Conservation (phyloP, 2,888 invertebrate genomes). For the Aelia acuminata region DNA sequence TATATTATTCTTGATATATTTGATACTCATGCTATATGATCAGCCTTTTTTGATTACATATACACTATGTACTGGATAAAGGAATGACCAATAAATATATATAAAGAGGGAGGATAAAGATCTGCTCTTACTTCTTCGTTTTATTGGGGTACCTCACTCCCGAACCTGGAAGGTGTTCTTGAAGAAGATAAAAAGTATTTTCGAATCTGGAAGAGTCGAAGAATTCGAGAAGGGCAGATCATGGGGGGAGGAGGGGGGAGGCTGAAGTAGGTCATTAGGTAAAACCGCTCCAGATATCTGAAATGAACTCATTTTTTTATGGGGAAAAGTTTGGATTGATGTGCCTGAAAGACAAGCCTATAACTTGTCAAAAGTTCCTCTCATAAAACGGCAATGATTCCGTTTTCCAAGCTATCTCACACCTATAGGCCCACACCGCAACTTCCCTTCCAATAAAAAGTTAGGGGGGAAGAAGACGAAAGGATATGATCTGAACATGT, state of each 20-base stretch:
- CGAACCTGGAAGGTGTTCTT: neutral
- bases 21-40: too few relatives aligned
- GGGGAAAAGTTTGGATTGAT: constrained; percentile 46
- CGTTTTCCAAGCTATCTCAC: constrained; percentile 53
- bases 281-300: constrained; percentile 46
- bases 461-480: neutral
- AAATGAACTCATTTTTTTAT: constrained; percentile 56
- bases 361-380: constrained; percentile 50
- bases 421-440: constrained; percentile 37
- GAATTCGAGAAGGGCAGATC: neutral
- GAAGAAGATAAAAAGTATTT: constrained; percentile 13
- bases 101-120: neutral
- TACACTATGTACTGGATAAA: too few relatives aligned
- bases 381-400: constrained; percentile 53
- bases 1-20: too few relatives aligned
- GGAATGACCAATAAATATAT: neutral
- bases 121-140: neutral
- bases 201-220: neutral
- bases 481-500: constrained; percentile 28
- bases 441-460: constrained; percentile 51
- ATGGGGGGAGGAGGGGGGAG: neutral
- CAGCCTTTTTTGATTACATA: too few relatives aligned
- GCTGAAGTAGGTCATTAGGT: constrained; percentile 29
- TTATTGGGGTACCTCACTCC: neutral
- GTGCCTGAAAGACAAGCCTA: constrained; percentile 4